Evolutionary conservation across 2,888 invertebrate genomes (phyloP), one percentile per base, ranked within the genome.

Genomic region (Neoitamus cyanurus): DNA sequence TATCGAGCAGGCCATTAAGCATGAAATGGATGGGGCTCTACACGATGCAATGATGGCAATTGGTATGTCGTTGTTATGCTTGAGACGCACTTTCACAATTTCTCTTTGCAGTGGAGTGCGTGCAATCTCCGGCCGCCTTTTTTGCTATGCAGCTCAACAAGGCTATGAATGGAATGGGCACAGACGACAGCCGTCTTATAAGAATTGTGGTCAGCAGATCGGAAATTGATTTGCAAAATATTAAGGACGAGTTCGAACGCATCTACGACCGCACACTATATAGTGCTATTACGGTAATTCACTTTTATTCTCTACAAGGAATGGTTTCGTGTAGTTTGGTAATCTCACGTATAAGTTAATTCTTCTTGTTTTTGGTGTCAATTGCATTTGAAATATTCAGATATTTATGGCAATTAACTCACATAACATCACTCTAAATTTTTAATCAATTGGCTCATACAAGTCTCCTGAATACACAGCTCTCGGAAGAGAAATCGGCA

Each of bases 111-210:
- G 95, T 95, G 88, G 94, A 95, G 89, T 94, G 94, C 90, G 94
- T 94, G 42, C 93, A 94, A 88, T 93, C 92, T 87, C 92, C 94
- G 4, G 91, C 94, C 1, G 93, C 94, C 1, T 96, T 94, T 92
- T 96, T 95, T 91, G 95, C 96, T 83, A 92, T 92, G 86, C 92
- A 94, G 0, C 90, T 96, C 13, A 93, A 95, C 85, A 90, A 91
- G 82, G 93, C 95, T 3, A 94, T 95, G 93, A 92, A 93, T 87
- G 96, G 96, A 0, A 89, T 93, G 70, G 96, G 96, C 84, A 96
- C 96, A 3, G 93, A 95, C 89, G 96, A 96, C 91, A 91, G 92
- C 36, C 93, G 94, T 0, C 92, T 96, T 86, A 94, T 96, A 87
- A 92, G 96, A 78, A 93, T 96, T 87, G 89, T 96, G 87, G 95